Conservation (phyloP, 2,113 vertebrate species). For the Mustela nigripes region DNA sequence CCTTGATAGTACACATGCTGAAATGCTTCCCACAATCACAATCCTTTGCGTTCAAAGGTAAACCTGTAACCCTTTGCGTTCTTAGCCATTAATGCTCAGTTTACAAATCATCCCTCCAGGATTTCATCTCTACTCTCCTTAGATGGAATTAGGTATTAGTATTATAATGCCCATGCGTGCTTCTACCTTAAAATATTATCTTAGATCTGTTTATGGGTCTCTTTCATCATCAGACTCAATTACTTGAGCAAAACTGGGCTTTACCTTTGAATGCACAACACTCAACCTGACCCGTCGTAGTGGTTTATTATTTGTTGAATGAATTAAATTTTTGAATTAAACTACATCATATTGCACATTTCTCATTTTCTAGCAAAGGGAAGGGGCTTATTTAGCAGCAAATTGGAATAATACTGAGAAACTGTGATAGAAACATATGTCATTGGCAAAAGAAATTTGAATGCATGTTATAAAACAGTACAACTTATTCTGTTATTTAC, state of each 20-base stretch:
- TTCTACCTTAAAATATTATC: not conserved
- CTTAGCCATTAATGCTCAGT: not conserved
- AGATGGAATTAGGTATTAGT: not conserved
- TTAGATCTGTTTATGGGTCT: not conserved
- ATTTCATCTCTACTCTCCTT: not conserved
- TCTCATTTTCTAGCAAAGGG: not conserved
- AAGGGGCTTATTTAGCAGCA: not conserved
- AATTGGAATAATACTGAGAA: slow-evolving; percentile 44
- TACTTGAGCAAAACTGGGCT: not conserved
- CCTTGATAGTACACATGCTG: not conserved
- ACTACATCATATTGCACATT: not conserved
- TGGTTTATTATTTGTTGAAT: not conserved
- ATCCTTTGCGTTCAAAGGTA: no score
- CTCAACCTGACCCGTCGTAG: not conserved
- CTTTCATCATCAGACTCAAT: not conserved
- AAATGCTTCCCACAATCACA: not conserved
- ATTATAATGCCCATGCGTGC: not conserved
- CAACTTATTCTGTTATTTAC: slow-evolving; percentile 64
- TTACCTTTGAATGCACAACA: not conserved
- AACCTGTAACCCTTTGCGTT: not conserved
- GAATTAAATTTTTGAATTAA: slow-evolving; percentile 45
- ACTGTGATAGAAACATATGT: slow-evolving; percentile 47
- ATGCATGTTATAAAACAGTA: slow-evolving; percentile 49
- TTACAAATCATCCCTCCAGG: not conserved
- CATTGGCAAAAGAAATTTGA: slow-evolving; percentile 38